phyloP scores from a whole-genome alignment of 2,888 invertebrate genomes.

The Sisyra terminalis region DNA sequence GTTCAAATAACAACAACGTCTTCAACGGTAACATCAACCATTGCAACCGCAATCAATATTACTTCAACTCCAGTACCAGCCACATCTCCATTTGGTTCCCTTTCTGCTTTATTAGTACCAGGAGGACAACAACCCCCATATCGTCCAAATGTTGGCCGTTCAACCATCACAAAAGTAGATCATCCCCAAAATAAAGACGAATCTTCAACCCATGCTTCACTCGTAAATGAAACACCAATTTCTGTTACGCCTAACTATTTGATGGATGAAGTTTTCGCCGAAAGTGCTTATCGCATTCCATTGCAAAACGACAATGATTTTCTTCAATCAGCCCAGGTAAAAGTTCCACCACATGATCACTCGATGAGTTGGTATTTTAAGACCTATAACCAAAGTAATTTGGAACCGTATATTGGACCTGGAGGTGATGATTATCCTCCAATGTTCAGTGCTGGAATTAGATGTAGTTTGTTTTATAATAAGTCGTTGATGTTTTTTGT shows the following conservation, averaged over 20 bases:
- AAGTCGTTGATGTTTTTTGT: neutral
- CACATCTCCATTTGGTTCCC: constrained; percentile 24
- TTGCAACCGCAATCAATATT: constrained; percentile 9
- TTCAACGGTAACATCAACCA: neutral
- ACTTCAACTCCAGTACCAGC: constrained; percentile 10
- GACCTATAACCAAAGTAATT: constrained; percentile 55
- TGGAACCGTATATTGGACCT: constrained; percentile 30
- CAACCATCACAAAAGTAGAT: constrained; percentile 42
- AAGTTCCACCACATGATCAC: constrained; percentile 28
- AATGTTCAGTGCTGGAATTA: neutral
- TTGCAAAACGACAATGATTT: neutral
- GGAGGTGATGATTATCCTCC: neutral
- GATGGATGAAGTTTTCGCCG: neutral
- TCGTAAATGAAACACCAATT: too few species aligned
- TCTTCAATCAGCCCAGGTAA: constrained; percentile 21
- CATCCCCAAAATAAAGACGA: constrained; percentile 23
- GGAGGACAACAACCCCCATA: constrained; percentile 32
- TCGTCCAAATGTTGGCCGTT: constrained; percentile 28
- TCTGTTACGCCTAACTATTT: too few species aligned
- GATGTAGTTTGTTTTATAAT: neutral
- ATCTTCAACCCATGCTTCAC: neutral
- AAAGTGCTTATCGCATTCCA: neutral
- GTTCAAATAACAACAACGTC: neutral
- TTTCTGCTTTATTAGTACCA: constrained; percentile 45
- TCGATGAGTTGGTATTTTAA: constrained; percentile 73